Conservation (phyloP, 2,888 invertebrate genomes). For the Fissipunctia ypsillon region DNA sequence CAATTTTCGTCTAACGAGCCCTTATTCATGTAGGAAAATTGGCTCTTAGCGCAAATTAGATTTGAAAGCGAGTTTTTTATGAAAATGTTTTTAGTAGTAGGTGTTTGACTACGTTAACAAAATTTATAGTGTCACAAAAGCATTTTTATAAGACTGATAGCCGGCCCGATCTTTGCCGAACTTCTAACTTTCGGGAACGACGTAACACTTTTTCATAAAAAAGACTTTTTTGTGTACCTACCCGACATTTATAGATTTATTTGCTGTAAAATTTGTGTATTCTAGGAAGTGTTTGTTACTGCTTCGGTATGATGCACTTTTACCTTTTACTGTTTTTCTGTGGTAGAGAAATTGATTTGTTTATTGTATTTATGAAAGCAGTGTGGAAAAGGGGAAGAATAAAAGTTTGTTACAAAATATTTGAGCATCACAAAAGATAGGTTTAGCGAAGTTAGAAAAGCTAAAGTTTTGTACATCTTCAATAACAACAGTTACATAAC, state of each 20-base stretch:
- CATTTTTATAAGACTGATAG: constrained; percentile 57
- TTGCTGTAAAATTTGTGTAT: constrained; percentile 45
- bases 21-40: constrained; percentile 44
- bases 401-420: neutral
- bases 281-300: constrained; percentile 47
- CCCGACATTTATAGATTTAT: constrained; percentile 47
- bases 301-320: constrained; percentile 30
- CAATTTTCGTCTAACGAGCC: constrained; percentile 49
- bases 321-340: constrained; percentile 13
- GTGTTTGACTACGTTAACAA: neutral
- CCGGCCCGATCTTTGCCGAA: constrained; percentile 33
- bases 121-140: constrained; percentile 49
- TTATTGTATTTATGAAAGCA: constrained; percentile 21
- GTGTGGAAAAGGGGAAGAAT: neutral
- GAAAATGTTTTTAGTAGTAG: constrained; percentile 36
- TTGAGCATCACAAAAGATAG: neutral
- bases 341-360: constrained; percentile 10
- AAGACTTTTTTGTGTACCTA: constrained; percentile 35
- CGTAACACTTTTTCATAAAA: constrained; percentile 52
- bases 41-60: constrained; percentile 18
- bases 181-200: constrained; percentile 26
- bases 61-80: constrained; percentile 36
- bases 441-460: neutral
- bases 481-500: too few species aligned
- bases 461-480: neutral